Conservation (phyloP, 2,888 invertebrate genomes). For the Orchesellides sinensis region DNA sequence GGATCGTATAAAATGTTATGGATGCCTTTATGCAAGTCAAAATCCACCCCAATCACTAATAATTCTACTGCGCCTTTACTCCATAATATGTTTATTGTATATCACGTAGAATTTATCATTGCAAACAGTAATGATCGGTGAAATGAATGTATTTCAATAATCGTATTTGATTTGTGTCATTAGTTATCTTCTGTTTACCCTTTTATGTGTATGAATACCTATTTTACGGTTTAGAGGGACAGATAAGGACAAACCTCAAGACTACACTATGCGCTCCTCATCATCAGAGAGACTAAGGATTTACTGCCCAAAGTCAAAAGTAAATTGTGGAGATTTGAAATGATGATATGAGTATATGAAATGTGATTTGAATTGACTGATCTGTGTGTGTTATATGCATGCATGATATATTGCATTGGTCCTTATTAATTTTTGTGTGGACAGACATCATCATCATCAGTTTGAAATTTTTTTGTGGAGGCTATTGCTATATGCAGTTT, state of each 20-base stretch:
- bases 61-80: too few species aligned
- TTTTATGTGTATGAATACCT: too few species aligned
- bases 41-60: too few species aligned
- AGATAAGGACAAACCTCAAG: background rate
- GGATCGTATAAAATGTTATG: too few species aligned
- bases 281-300: background rate
- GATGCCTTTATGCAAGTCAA: background rate
- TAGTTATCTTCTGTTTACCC: constrained; percentile 49
- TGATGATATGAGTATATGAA: too few species aligned
- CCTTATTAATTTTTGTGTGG: too few species aligned
- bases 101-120: constrained; percentile 9
- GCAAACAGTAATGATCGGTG: background rate
- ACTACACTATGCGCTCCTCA: background rate
- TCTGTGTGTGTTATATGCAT: too few species aligned
- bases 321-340: background rate
- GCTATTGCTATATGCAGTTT: background rate
- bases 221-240: constrained; percentile 14
- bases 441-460: too few species aligned
- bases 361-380: too few species aligned
- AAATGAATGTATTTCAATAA: constrained; percentile 9
- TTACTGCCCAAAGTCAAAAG: too few species aligned
- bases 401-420: too few species aligned
- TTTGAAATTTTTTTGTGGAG: constrained; percentile 18
- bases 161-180: constrained; percentile 49
- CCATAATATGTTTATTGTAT: too few species aligned